Conservation (phyloP, 2,113 vertebrate species). For the Phocoena phocoena region DNA sequence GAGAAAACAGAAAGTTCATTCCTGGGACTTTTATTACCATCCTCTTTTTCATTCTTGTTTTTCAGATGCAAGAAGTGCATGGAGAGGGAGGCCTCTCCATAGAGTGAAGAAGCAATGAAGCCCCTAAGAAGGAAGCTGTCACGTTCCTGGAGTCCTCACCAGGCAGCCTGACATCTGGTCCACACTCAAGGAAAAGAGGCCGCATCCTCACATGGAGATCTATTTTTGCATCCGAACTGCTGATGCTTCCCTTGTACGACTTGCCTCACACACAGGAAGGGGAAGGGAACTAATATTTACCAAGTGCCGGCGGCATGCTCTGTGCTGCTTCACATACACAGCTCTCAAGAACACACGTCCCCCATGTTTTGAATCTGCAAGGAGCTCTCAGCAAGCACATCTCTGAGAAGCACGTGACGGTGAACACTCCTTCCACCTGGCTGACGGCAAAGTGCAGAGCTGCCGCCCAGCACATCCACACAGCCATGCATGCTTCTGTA, state of each 20-base stretch:
- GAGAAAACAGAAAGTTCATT: background rate
- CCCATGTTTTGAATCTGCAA: background rate
- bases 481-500: rapidly evolving
- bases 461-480: rapidly evolving
- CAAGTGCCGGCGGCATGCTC: background rate
- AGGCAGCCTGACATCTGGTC: slow-evolving; percentile 78
- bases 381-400: background rate
- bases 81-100: slow-evolving; percentile 55
- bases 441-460: background rate
- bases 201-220: slow-evolving; percentile 75
- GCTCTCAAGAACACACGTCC: background rate
- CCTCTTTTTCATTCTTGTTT: slow-evolving; percentile 30
- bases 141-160: slow-evolving; percentile 65
- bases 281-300: slow-evolving; percentile 52
- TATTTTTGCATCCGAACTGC: slow-evolving; percentile 60
- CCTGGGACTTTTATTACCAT: slow-evolving; percentile 1
- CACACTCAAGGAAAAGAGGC: slow-evolving; percentile 65
- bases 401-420: background rate
- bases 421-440: background rate
- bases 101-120: slow-evolving; percentile 30
- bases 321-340: background rate
- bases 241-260: slow-evolving; percentile 59
- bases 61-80: slow-evolving; percentile 20
- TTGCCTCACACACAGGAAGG: slow-evolving; percentile 53
- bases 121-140: slow-evolving; percentile 55